phyloP scores from a whole-genome alignment of 2,113 vertebrate species.

The Rhinopomastus cyanomelas region DNA sequence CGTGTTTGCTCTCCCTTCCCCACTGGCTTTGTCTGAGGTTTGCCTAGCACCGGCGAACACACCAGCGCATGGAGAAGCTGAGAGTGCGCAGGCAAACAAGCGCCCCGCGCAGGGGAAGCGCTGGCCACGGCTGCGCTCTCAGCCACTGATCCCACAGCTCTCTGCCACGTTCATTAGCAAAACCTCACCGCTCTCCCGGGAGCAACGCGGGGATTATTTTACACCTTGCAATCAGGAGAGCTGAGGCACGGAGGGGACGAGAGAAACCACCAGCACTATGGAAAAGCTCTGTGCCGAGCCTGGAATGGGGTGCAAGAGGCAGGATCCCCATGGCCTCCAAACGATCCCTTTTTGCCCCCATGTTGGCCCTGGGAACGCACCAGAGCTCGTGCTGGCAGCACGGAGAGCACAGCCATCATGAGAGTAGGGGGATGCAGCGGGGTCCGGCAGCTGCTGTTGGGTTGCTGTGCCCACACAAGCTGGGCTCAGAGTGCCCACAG shows the following conservation, averaged over 20 bases:
- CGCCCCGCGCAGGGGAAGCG: neutral
- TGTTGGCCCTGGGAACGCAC: neutral
- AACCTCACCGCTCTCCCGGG: constrained; percentile 55
- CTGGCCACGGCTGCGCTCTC: constrained; percentile 21
- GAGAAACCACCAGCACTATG: constrained; percentile 39
- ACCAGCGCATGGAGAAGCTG: constrained; percentile 11
- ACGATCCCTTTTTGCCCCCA: neutral
- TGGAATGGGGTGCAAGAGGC: constrained; percentile 2
- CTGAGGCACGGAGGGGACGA: constrained; percentile 64
- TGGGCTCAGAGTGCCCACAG: neutral
- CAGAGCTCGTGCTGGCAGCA: neutral
- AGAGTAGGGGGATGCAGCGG: fast-evolving
- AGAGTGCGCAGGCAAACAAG: constrained; percentile 62
- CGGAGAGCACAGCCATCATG: fast-evolving
- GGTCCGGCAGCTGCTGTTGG: fast-evolving
- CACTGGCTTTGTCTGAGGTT: constrained; percentile 62
- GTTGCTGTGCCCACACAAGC: fast-evolving
- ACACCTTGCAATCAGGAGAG: constrained; percentile 65
- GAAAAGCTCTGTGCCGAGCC: neutral
- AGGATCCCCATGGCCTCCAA: neutral
- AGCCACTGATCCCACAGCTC: constrained; percentile 62
- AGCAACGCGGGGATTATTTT: constrained; percentile 47
- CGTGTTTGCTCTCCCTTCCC: constrained; percentile 63
- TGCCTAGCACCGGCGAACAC: constrained; percentile 44
- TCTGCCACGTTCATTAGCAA: constrained; percentile 65